Evolutionary conservation across 2,113 vertebrate species (phyloP), one percentile per base, ranked within the genome.

Genomic region (Brienomyrus longianalis): DNA sequence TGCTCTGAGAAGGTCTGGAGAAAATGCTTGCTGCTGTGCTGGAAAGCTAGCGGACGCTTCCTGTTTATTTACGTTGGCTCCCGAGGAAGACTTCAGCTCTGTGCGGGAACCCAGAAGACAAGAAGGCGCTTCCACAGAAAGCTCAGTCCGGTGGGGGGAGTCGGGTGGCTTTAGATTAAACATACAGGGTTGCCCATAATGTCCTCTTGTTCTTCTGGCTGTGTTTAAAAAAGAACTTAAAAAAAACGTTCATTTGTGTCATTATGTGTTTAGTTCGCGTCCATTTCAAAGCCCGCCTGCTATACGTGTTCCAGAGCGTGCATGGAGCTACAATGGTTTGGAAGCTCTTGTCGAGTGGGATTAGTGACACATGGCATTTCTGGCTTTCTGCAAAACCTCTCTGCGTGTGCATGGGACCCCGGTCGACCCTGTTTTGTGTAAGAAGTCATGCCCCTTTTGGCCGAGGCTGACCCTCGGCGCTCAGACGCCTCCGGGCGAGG

Each of bases 401-500:
- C 35, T 80, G 11, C 74, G 7, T 43, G 31, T 8, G 15, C 74
- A 39, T 39, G 15, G 17, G 45, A 45, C 45, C 21, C 23, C 2
- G 9, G 19, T 23, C 8, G 8, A 48, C 39, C 19, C 35, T 11
- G 3, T 84, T 84, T 84, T 50, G 83, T 48, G 19, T 23, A 48
- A 48, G 21, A 84, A 84, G 43, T 80, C 45, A 84, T 45, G 43
- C 45, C 13, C 8, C 19, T 23, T 19, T 27, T 8, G 50, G 9
- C 86, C 91, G 59, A 92, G 94, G 92, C 94, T 93, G 93, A 92
- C 94, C 93, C 62, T 39, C 91, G 88, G 91, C 94, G 93, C 93
- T 93, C 89, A n/a, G 90, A 7, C n/a, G 62, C 93, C 94, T 83
- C 19, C 10, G 87, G 94, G 92, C 92, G 84, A 70, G 1, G 56